Base-by-base conservation (phyloP, 2,888 invertebrate genomes). In the Leptothorax acervorum region DNA sequence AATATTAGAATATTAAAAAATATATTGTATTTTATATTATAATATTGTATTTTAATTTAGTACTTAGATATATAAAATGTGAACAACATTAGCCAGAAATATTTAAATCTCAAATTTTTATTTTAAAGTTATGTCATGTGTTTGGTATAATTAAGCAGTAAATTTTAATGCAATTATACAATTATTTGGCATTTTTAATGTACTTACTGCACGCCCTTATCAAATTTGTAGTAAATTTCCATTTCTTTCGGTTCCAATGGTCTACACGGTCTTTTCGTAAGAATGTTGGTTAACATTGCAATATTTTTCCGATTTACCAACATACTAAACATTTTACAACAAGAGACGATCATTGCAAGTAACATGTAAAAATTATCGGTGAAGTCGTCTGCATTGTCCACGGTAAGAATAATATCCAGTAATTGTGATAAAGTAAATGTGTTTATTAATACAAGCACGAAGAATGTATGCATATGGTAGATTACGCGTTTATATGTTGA, bases 301-400 rank as follows among this genome's bases (percentile, higher is more conserved):
- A 88, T 83, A 11, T 62, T 84, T 11, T 68, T 28, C 6, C 86
- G 86, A 18, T 84, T 82, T 4, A 66, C 28, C 11, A 90, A 45
- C n/a, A 92, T 45, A 23, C 55, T 88, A 0, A 65, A 45, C 39
- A 86, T 82, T 81, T 92, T 92, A 11, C 66, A 86, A 31, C 85
- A 85, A 57, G 65, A 62, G 3, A 74, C 68, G 0, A 89, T 9
- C 71, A 88, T 84, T 4, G 87, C 74, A 1, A 91, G 28, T 2
- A 91, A 57, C 51, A 91, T 73, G 39, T 87, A 91, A 2, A 88
- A 78, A 65, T 87, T 88, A 12, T 89, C 88, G 0, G 87, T 83
- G 28, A 91, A 86, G 2, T 91, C 87, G 4, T 87, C 83, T 3
- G 82, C 35, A 23, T 74, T 84, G 0, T 84, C 78, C 1, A 83